Conservation (phyloP, 1,140 invertebrate species). For the Theocolax elegans region DNA sequence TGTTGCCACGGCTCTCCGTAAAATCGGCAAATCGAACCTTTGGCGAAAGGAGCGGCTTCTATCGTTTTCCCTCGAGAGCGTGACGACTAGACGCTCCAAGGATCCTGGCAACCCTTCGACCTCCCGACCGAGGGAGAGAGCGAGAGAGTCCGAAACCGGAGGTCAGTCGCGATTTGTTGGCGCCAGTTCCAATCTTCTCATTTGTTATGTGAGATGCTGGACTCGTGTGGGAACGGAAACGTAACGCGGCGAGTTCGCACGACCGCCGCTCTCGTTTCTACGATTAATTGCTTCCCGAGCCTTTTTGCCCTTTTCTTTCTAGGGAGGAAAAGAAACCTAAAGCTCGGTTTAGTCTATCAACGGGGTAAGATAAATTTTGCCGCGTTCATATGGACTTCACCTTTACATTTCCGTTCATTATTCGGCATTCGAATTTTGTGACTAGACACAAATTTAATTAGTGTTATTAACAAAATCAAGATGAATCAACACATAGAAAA, state of each 20-base stretch:
- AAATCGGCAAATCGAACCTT: slow-evolving; percentile 14
- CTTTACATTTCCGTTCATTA: no score
- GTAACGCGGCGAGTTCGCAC: slow-evolving; percentile 23
- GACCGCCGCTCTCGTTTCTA: neutral
- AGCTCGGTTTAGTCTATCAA: no score
- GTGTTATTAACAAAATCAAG: no score
- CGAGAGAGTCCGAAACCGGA: no score
- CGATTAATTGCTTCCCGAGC: slow-evolving; percentile 29
- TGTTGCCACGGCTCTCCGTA: neutral
- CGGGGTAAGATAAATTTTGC: no score
- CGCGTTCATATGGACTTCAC: no score
- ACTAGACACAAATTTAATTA: no score
- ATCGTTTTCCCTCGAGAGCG: slow-evolving; percentile 3
- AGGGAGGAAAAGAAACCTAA: neutral
- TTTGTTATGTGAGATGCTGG: slow-evolving; percentile 11
- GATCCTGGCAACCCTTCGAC: slow-evolving; percentile 12
- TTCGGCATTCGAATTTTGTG: no score
- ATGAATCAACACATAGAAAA: no score
- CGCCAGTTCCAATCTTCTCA: slow-evolving; percentile 26
- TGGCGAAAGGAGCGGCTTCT: neutral
- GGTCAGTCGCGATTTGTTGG: slow-evolving; percentile 5
- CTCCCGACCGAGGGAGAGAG: slow-evolving; percentile 29
- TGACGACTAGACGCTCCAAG: no score
- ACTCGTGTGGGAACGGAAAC: slow-evolving; percentile 25
- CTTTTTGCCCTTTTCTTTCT: neutral